Base-by-base conservation (phyloP, 1,140 invertebrate species). In the Bicyclus anynana region DNA sequence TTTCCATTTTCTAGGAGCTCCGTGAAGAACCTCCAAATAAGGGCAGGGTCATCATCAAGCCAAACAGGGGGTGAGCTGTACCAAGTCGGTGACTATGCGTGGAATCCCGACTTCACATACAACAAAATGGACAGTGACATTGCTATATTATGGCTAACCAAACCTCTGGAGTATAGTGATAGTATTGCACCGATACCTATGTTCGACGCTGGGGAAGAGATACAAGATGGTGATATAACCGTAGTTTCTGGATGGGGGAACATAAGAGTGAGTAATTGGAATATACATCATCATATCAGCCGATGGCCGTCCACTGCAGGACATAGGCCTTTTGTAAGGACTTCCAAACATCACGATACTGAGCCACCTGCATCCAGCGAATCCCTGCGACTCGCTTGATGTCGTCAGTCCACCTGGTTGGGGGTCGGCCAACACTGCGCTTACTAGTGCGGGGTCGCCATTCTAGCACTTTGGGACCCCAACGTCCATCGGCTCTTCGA, bases 91-190 rank as follows among this genome's bases (percentile, higher is more conserved):
- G 75, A 81, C n/a, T 53, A 80, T 0, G 29, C 71, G 1, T 73
- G 67, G 57, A 74, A 87, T 50, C 69, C 75, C 1, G 65, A 61
- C 6, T 87, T 85, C 38, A 74, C 67, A 9, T 84, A 59, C 40
- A 56, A 48, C 0, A 72, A 72, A 20, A 84, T 87, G 84, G 81
- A 87, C 46, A 74, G 90, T 57, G 93, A 94, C 58, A 90, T 94
- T 40, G 93, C 92, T 13, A 27, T 94, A 0, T 55, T 94, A 4
- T 89, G 86, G 69, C 59, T 94, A 7, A 79, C 77, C 6, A 82
- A 75, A n/a, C 86, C 91, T 1, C 69, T 94, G 20, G 68, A 60
- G 1, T 90, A 91, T 47, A 91, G 88, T 61, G 66, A 90, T 1
- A 67, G 58, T 5, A 89, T 94, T 0, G 65, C 74, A 0, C 69